These are phyloP conservation scores for Phengaris alcon DNA, from an alignment of 2,888 invertebrate species.

Conservation along the genomic window DNA sequence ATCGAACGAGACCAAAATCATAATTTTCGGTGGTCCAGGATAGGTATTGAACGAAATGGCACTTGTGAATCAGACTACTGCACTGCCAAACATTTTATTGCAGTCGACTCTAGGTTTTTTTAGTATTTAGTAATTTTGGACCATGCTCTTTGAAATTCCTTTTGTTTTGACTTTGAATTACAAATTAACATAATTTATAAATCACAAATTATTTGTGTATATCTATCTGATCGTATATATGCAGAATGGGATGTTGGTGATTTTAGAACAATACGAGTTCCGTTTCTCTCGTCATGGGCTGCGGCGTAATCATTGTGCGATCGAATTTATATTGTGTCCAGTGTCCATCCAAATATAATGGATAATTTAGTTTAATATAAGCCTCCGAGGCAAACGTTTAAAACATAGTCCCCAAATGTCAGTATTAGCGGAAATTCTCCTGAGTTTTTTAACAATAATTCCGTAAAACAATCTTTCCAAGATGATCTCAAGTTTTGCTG, in stretches of 20 bases:
- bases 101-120: too few species aligned
- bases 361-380: constrained; percentile 7
- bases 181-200: too few species aligned
- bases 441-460: background rate
- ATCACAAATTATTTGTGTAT: background rate
- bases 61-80: too few species aligned
- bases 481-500: constrained; percentile 1
- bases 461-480: background rate
- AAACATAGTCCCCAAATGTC: background rate
- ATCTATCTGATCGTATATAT: constrained; percentile 34
- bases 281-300: constrained; percentile 65
- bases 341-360: constrained; percentile 44
- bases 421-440: too few species aligned
- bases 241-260: constrained; percentile 48
- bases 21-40: too few species aligned
- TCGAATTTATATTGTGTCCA: constrained; percentile 62
- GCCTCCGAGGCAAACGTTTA: constrained; percentile 6
- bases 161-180: too few species aligned
- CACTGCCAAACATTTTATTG: too few species aligned
- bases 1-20: too few species aligned
- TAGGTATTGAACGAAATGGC: too few species aligned
- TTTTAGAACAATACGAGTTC: constrained; percentile 69
- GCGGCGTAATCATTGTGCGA: constrained; percentile 67
- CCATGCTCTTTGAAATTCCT: too few species aligned
- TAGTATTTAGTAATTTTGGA: too few species aligned